Evolutionary conservation across 2,888 invertebrate genomes (phyloP).

Genomic region (Hofmannophila pseudospretella): DNA sequence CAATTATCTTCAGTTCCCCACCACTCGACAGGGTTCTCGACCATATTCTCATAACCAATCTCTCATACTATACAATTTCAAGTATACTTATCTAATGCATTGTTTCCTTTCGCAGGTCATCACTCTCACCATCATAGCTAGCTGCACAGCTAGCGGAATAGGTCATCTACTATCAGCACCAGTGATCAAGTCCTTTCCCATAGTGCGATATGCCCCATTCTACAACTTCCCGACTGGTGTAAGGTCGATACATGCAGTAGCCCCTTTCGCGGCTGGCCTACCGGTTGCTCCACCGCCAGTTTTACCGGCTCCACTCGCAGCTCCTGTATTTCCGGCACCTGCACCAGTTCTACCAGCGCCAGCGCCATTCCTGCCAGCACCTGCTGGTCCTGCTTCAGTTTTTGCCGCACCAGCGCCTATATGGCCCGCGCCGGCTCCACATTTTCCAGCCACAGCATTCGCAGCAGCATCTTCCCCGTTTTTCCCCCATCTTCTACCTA

Average conservation of each 20-base stretch:
- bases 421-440: neutral
- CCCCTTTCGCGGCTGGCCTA: slow-evolving; percentile 39
- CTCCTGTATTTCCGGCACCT: slow-evolving; percentile 21
- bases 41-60: too few species aligned
- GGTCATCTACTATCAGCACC: slow-evolving; percentile 44
- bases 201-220: slow-evolving; percentile 68
- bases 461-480: slow-evolving; percentile 19
- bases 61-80: too few species aligned
- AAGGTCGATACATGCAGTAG: slow-evolving; percentile 62
- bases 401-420: slow-evolving; percentile 5
- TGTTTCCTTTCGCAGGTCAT: slow-evolving; percentile 44
- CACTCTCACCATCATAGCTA: slow-evolving; percentile 51
- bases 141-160: slow-evolving; percentile 62
- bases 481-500: slow-evolving; percentile 2
- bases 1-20: too few species aligned
- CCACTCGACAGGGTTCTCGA: too few species aligned
- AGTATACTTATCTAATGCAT: neutral
- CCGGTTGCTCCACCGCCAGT: slow-evolving; percentile 24
- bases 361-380: slow-evolving; percentile 8
- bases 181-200: slow-evolving; percentile 50
- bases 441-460: slow-evolving; percentile 8
- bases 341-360: slow-evolving; percentile 10
- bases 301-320: slow-evolving; percentile 20
- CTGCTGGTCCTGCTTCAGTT: slow-evolving; percentile 13
- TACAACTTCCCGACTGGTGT: slow-evolving; percentile 63